Percentiles rank a stretch among this genome's conserved stretches.
Evolutionary conservation across 2,888 invertebrate species (phyloP).

Genomic region (Rotaria sp.): DNA sequence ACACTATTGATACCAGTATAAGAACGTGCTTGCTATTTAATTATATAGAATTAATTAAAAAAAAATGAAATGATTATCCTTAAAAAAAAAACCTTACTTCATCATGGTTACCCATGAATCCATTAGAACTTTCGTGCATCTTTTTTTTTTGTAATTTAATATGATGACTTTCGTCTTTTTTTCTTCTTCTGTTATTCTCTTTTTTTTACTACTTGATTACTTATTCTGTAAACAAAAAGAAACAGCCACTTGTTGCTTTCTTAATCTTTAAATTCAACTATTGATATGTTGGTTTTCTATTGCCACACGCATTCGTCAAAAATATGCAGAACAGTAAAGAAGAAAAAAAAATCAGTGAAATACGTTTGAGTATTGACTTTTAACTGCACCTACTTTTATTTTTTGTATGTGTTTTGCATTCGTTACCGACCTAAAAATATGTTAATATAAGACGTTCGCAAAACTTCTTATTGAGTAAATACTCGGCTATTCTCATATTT

Average conservation of each 20-base stretch:
- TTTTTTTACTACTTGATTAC: not conserved
- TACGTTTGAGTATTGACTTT: too few relatives aligned
- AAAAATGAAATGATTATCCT: not conserved
- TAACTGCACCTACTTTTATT: too few relatives aligned
- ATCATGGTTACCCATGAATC: not conserved
- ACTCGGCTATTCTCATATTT: too few relatives aligned
- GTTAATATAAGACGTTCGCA: too few relatives aligned
- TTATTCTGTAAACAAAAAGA: not conserved
- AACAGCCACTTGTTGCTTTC: not conserved
- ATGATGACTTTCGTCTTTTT: not conserved
- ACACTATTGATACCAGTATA: constrained; percentile 44
- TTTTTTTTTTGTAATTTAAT: not conserved
- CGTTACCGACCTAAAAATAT: too few relatives aligned
- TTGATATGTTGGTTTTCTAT: not conserved
- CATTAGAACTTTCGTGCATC: not conserved
- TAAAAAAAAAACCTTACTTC: not conserved
- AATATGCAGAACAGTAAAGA: not conserved
- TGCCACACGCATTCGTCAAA: not conserved
- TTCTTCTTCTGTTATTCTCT: not conserved
- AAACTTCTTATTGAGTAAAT: too few relatives aligned
- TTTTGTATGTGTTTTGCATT: too few relatives aligned
- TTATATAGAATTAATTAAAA: not conserved
- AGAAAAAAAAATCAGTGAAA: too few relatives aligned
- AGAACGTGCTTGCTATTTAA: not conserved
- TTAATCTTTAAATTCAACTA: not conserved